These are phyloP conservation scores for Papilio protenor DNA, from an alignment of 2,888 invertebrate genomes.

Conservation along the genomic window DNA sequence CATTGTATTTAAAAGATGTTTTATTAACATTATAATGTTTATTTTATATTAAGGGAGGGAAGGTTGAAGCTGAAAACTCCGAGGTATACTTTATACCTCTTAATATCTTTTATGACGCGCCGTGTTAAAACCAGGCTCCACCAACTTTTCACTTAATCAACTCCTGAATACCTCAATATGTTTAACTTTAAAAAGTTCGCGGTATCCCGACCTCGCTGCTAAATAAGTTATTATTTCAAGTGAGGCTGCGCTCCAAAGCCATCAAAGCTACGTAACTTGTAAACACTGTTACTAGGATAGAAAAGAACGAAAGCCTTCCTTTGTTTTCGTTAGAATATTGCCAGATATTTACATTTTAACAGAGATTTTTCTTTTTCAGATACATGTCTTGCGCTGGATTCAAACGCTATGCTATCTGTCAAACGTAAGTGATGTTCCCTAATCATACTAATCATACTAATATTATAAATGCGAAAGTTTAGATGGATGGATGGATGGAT, in stretches of 20 bases:
- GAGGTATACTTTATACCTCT: constrained; percentile 31
- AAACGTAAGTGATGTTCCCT: constrained; percentile 68
- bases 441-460: too few species aligned
- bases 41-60: constrained; percentile 19
- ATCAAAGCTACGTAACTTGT: background rate
- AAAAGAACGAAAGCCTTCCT: background rate
- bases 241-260: background rate
- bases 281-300: background rate
- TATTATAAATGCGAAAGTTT: too few species aligned
- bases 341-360: background rate
- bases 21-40: constrained; percentile 40
- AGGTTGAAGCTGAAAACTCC: constrained; percentile 22
- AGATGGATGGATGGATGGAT: too few species aligned
- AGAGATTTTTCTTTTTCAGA: constrained; percentile 66
- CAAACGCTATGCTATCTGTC: constrained; percentile 78
- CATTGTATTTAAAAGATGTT: constrained; percentile 26
- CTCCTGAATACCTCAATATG: constrained; percentile 40
- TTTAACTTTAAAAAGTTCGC: constrained; percentile 38
- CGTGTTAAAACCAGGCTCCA: constrained; percentile 33
- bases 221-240: constrained; percentile 31
- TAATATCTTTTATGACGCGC: constrained; percentile 30
- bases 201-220: constrained; percentile 2
- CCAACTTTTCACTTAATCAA: constrained; percentile 44
- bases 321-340: background rate
- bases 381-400: constrained; percentile 81